Evolutionary conservation across 2,113 vertebrate species (phyloP).

Genomic region (Taurulus bubalis): DNA sequence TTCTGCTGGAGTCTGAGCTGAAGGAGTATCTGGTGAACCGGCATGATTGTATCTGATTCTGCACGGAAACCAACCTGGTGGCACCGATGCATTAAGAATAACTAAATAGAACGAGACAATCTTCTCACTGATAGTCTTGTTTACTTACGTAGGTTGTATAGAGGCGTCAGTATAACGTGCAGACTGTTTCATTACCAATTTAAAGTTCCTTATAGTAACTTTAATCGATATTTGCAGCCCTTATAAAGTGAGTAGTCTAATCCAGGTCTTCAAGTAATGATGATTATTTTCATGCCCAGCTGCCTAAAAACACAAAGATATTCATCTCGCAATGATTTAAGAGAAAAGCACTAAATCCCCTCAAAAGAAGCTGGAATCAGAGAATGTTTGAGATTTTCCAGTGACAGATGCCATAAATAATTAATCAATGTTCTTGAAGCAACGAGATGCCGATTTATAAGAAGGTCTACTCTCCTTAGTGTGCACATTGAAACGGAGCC

Average conservation of each 20-base stretch:
- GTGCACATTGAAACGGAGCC: background rate
- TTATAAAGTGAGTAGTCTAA: background rate
- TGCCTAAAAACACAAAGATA: background rate
- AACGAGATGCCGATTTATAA: background rate
- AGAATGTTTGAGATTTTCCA: background rate
- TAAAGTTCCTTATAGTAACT: background rate
- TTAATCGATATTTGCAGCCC: background rate
- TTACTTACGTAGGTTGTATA: background rate
- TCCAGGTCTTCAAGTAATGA: background rate
- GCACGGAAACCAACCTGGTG: background rate
- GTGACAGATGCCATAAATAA: background rate
- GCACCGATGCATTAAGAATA: conserved; percentile 1
- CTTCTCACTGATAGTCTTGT: background rate
- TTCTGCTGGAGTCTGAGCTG: too few species aligned
- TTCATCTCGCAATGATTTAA: background rate
- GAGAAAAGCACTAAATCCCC: background rate
- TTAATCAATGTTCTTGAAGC: background rate
- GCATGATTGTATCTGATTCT: background rate
- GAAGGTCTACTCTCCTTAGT: background rate
- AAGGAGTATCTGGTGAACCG: too few species aligned
- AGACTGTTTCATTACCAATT: background rate
- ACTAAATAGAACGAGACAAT: background rate
- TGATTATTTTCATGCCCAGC: background rate
- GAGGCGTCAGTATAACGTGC: background rate
- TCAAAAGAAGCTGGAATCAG: background rate